Evolutionary conservation across 2,888 invertebrate species (phyloP), one percentile per base, ranked within the genome.

Genomic region (Acrobasis consociella): DNA sequence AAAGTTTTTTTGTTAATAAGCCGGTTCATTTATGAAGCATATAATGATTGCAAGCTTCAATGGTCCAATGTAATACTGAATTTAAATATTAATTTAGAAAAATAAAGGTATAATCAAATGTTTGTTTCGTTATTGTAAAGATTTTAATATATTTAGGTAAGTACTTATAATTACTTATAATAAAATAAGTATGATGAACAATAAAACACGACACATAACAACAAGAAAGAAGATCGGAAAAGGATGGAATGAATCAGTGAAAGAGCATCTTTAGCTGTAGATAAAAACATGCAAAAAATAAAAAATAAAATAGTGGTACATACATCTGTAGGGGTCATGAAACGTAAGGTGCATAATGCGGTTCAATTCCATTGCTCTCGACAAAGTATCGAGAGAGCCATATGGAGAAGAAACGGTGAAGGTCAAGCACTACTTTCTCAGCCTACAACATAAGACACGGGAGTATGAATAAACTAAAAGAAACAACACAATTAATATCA

Each of bases 361-460:
- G 82, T 78, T 83, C 80, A 71, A 74, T 79, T 84, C 83, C 85
- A 80, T 80, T 78, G 75, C 75, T 76, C 79, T 85, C 88, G 79
- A 87, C 76, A 86, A 85, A 89, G 85, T 87, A 91, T 76, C 87
- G 89, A 85, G 88, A 83, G 85, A 95, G 94, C 93, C 94, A 94
- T 90, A 96, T 94, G 81, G 96, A 95, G 94, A 96, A 95, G 89
- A 96, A 94, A 93, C 96, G 95, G 91, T 96, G 96, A 85, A 96
- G 93, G 85, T 94, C 94, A 92, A 95, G 94, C 87, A 95, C 94
- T 93, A 96, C 94, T 93, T 94, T 94, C 91, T 94, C 95, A 89
- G 95, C 96, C 96, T 96, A 95, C 88, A 94, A 94, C 89, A 93
- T 86, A 89, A 89, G 86, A 86, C 80, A 80, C 71, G 70, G 80